phyloP scores from a whole-genome alignment of 2,797 vertebrate genomes.

The Tenualosa ilisha region DNA sequence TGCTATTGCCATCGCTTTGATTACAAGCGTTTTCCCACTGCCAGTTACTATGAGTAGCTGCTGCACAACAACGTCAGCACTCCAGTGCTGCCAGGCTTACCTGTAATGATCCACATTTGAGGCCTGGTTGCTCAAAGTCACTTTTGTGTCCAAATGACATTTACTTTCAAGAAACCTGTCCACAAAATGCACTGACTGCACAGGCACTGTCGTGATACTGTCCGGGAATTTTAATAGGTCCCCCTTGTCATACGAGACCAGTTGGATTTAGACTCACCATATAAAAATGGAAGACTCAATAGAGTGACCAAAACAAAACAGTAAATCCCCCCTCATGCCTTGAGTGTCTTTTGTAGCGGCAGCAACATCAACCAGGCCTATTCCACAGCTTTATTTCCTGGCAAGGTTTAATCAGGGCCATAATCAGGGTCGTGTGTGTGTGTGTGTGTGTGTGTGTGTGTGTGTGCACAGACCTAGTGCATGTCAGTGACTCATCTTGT shows the following conservation, averaged over 20 bases:
- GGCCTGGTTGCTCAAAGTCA: not conserved
- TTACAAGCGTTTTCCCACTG: not conserved
- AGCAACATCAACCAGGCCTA: not conserved
- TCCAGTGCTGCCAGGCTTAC: not conserved
- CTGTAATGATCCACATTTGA: not conserved
- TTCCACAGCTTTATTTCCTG: not conserved
- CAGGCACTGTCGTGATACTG: not conserved
- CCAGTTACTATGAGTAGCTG: not conserved
- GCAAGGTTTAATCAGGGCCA: not conserved
- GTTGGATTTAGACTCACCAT: not conserved
- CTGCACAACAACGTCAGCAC: not conserved
- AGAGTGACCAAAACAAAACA: not conserved
- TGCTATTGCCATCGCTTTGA: too few species aligned
- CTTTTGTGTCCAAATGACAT: slow-evolving; percentile 3
- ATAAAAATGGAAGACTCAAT: not conserved
- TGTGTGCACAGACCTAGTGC: not conserved
- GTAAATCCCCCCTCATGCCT: not conserved
- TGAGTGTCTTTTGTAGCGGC: not conserved
- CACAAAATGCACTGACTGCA: not conserved
- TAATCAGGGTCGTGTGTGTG: not conserved
- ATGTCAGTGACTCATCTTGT: not conserved
- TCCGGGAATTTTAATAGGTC: not conserved
- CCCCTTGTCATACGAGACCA: not conserved
- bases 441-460: not conserved
- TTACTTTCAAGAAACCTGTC: not conserved